Base-by-base conservation (phyloP, 2,888 invertebrate genomes). In the Prenolepis imparis region DNA sequence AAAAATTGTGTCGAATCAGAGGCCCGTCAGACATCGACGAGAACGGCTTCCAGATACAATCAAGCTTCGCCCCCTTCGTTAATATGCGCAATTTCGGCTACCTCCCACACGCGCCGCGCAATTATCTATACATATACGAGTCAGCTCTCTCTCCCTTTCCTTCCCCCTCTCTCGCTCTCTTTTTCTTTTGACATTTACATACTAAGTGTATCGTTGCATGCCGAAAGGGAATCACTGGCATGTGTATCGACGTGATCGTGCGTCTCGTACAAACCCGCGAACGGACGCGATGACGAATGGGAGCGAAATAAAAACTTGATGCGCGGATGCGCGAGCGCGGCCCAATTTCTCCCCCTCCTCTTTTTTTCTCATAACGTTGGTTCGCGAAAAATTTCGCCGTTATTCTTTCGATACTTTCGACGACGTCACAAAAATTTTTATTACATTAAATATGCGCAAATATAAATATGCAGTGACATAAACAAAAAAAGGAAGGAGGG, bases 141-240 rank as follows among this genome's bases (percentile, higher is more conserved):
- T 63, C 64, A 52, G 64, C 61, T 36, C 18, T 48, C 44, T 18
- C 15, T 44, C 44, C 3, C 44, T 15, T 11, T 41, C 41, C 0
- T 11, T 12, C 41, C 3, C 41, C 6, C n/a, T n/a, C n/a, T n/a
- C n/a, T n/a, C n/a, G n/a, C n/a, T 48, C 52, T 52, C 8, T 52
- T 18, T 52, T n/a, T 52, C 52, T 52, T 8, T 61, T 59, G 63
- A 36, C 83, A 90, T 91, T 91, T 90, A 86, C 91, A 91, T 91
- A 89, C 84, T 89, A 89, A 91, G 89, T 88, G 87, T 85, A 88
- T 73, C 91, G 90, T 91, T 91, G 91, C 91, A 89, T 91, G 91
- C 82, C 82, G 81, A 18, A 72, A 87, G 87, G 85, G 86, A 87
- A 91, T 89, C 89, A 85, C 84, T 81, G 90, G 74, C 3, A 89